Evolutionary conservation across 2,888 invertebrate genomes (phyloP), one percentile per base, ranked within the genome.

Genomic region (Andrena flavipes): DNA sequence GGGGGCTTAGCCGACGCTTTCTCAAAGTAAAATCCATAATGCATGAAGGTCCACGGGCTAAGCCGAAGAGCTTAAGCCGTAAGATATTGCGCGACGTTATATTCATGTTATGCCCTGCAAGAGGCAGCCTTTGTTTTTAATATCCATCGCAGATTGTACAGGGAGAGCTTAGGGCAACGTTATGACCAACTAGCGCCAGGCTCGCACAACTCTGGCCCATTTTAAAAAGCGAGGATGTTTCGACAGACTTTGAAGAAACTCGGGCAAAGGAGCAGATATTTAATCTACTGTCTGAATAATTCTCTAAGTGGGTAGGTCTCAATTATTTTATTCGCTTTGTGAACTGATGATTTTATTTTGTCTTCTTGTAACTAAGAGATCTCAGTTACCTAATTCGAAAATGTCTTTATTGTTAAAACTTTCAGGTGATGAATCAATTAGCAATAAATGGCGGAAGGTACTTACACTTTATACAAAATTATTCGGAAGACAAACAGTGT

Each of bases 1-100:
- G 79, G 84, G 84, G 81, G 75, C 42, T 42, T 76, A 63, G 82
- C 78, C 42, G 80, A 68, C 75, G 85, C 87, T 90, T 90, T 91
- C 91, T 91, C 91, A 90, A 91, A 92, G 92, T 91, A 91, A 93
- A 92, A 94, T 94, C 93, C 94, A 94, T 94, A 94, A 94, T 94
- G 92, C 92, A 94, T 94, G 93, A 93, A 92, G 91, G 92, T 91
- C 92, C 92, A 88, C 87, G 89, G 90, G 86, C 88, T 91, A 90
- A 91, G 88, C 90, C 88, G 85, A 88, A 87, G 86, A 87, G 89
- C 91, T 92, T 90, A 92, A 91, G 89, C 91, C 90, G 91, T 89
- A 90, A 91, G 92, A 93, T 93, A 93, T 93, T 93, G 92, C 92
- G 88, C 90, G 89, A 76, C 91, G 92, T 91, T 93, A 93, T 93